These are phyloP conservation scores for Athripsodes cinereus DNA, from an alignment of 2,888 invertebrate genomes.

Conservation along the genomic window DNA sequence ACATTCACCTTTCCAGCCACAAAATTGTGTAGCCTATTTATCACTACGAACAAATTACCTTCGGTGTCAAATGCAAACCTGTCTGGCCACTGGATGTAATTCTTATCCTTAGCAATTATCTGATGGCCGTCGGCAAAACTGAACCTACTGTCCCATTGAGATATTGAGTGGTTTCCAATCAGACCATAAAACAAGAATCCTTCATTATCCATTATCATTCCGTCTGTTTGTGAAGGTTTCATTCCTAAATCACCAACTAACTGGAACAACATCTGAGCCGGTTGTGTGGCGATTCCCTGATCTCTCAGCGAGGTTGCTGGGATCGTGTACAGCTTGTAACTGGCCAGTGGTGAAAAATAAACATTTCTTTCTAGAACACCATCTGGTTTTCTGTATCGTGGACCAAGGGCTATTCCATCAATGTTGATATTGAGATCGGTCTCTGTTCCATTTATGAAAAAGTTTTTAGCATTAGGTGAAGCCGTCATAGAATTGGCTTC, in stretches of 20 bases:
- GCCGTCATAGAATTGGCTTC: slow-evolving; percentile 59
- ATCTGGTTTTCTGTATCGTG: slow-evolving; percentile 43
- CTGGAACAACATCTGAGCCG: slow-evolving; percentile 37
- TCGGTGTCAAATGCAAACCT: slow-evolving; percentile 61
- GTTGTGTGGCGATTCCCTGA: slow-evolving; percentile 40
- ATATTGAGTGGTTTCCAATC: slow-evolving; percentile 61
- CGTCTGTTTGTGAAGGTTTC: slow-evolving; percentile 64
- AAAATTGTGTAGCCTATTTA: slow-evolving; percentile 64
- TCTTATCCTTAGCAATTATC: slow-evolving; percentile 60
- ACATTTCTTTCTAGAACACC: slow-evolving; percentile 46
- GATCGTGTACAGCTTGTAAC: slow-evolving; percentile 60
- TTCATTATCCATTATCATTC: slow-evolving; percentile 67
- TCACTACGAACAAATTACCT: slow-evolving; percentile 60
- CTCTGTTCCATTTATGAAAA: slow-evolving; percentile 55
- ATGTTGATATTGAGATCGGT: slow-evolving; percentile 56
- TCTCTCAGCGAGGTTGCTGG: slow-evolving; percentile 56
- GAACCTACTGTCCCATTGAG: slow-evolving; percentile 60
- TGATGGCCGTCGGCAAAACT: slow-evolving; percentile 55
- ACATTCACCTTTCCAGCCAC: slow-evolving; percentile 54
- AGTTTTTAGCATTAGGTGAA: slow-evolving; percentile 50
- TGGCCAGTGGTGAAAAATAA: slow-evolving; percentile 64
- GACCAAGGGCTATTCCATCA: slow-evolving; percentile 67
- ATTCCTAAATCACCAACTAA: slow-evolving; percentile 55
- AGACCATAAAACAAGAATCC: slow-evolving; percentile 66
- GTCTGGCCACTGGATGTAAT: slow-evolving; percentile 67